phyloP scores from a whole-genome alignment of 2,888 invertebrate species.

The Drosophila conformis region DNA sequence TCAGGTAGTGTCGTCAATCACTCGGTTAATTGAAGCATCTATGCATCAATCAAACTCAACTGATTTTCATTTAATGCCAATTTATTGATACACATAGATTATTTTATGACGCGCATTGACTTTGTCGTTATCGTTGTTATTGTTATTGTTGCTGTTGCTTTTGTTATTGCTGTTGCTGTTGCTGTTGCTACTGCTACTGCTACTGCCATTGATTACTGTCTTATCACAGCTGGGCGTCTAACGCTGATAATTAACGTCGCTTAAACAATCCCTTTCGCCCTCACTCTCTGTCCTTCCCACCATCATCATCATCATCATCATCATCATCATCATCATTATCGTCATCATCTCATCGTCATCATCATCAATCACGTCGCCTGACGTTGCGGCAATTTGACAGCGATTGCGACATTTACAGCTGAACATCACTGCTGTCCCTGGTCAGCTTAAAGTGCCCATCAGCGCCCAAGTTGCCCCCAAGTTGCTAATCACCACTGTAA shows the following conservation, averaged over 20 bases:
- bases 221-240: constrained; percentile 42
- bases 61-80: constrained; percentile 50
- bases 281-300: not conserved
- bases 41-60: constrained; percentile 71
- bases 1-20: constrained; percentile 46
- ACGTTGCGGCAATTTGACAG: constrained; percentile 69
- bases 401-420: constrained; percentile 77
- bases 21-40: constrained; percentile 40
- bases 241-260: constrained; percentile 53
- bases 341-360: constrained; percentile 48
- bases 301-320: too few species aligned
- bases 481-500: constrained; percentile 44
- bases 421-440: constrained; percentile 48
- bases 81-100: constrained; percentile 56
- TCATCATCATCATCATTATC: not conserved
- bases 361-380: constrained; percentile 65
- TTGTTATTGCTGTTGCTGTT: constrained; percentile 16
- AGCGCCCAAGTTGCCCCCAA: constrained; percentile 25
- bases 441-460: constrained; percentile 52
- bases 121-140: constrained; percentile 25
- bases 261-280: not conserved
- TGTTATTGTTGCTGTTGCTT: constrained; percentile 23
- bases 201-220: constrained; percentile 34
- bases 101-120: constrained; percentile 52
- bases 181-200: constrained; percentile 18